phyloP scores from a whole-genome alignment of 1,140 invertebrate genomes.

The Mycetomoellerius zeteki region DNA sequence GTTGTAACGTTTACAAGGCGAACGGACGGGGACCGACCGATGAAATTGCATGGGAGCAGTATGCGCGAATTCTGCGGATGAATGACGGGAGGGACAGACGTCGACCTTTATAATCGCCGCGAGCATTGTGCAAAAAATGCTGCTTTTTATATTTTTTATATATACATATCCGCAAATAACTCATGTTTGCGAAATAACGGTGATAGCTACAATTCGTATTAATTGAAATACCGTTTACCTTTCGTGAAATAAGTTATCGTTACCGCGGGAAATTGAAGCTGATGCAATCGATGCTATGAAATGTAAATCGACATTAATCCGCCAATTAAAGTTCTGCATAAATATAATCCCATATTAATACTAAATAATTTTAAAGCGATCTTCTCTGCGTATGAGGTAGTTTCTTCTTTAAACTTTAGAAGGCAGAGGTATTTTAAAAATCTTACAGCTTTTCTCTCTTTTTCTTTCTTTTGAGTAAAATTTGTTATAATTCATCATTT shows the following conservation, averaged over 20 bases:
- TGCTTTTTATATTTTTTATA: neutral
- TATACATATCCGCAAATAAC: neutral
- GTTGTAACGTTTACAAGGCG: neutral
- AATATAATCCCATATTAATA: neutral
- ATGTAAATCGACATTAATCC: constrained; percentile 9
- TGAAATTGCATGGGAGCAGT: constrained; percentile 22
- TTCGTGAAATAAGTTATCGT: neutral
- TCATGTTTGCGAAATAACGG: neutral
- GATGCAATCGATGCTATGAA: neutral
- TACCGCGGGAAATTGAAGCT: neutral
- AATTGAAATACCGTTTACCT: constrained; percentile 39
- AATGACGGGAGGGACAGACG: constrained; percentile 20
- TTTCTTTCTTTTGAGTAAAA: no score
- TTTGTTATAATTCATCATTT: no score
- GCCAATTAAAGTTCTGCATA: neutral
- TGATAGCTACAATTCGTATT: neutral
- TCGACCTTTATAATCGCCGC: neutral
- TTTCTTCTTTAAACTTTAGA: neutral
- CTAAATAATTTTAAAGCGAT: neutral
- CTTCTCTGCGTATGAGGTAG: neutral
- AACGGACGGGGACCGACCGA: neutral
- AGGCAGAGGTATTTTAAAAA: no score
- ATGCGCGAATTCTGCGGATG: neutral
- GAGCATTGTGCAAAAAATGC: constrained; percentile 6
- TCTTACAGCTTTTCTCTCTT: no score